Base-by-base conservation (phyloP, 2,888 invertebrate genomes). In the Blera fallax region DNA sequence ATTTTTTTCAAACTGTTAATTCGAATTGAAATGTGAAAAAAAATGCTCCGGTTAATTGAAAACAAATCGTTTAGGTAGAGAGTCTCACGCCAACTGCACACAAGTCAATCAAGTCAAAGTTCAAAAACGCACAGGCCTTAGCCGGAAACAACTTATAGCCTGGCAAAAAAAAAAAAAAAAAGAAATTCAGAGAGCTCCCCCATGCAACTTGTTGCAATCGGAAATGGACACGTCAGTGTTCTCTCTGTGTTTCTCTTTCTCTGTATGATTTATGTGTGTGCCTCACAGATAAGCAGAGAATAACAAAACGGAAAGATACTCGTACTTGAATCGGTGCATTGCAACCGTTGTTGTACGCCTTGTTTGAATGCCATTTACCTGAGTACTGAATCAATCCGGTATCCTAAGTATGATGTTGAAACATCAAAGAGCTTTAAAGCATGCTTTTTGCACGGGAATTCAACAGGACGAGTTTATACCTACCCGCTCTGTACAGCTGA, bases 151-250 rank as follows among this genome's bases (percentile, higher is more conserved):
- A 81, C 27, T 27, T 45, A 40, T 43, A 16, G 29, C 5, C 43
- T 11, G 8, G 34, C n/a, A n/a, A n/a, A n/a, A n/a, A n/a, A n/a
- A n/a, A n/a, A n/a, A n/a, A n/a, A n/a, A n/a, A n/a, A n/a, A n/a
- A n/a, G 18, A 14, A 54, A 76, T 43, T 50, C 6, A 27, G 27
- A 56, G 56, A 77, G 32, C 8, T 24, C 34, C 34, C 24, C 50
- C 43, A 50, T 83, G 67, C 78, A 78, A 83, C 83, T 72, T 83
- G 83, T 78, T 83, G 83, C 83, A 83, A 83, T 83, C 45, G 78
- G 34, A 78, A 83, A 78, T 8, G 21, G 62, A 83, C 83, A 83
- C 83, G 83, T 83, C 83, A 83, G 83, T 78, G 56, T 37, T 64
- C 5, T 27, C n/a, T 50, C n/a, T 50, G 11, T 50, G 11, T 50